These are phyloP conservation scores for Caloenas nicobarica DNA, from an alignment of 2,113 vertebrate genomes.

Conservation along the genomic window DNA sequence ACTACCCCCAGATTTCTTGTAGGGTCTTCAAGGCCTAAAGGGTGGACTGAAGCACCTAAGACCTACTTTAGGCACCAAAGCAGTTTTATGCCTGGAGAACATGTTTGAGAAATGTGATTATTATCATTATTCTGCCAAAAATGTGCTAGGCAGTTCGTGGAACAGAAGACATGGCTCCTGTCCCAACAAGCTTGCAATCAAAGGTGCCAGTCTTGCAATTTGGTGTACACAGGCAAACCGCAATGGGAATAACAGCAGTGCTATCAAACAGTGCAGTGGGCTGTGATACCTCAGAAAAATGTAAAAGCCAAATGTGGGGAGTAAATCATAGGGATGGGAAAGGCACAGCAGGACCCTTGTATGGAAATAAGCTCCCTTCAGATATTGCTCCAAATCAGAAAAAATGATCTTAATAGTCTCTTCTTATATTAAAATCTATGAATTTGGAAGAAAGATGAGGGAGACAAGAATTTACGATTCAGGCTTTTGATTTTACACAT, in stretches of 20 bases:
- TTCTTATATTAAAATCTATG: not conserved
- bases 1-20: not conserved
- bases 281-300: not conserved
- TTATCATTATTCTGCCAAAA: not conserved
- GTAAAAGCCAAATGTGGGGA: not conserved
- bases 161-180: not conserved
- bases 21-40: not conserved
- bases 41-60: not conserved
- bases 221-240: not conserved
- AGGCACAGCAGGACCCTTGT: not conserved
- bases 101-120: not conserved
- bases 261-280: accelerated
- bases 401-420: not conserved
- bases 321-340: not conserved
- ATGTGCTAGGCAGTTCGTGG: not conserved
- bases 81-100: not conserved
- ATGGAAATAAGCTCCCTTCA: not conserved
- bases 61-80: not conserved
- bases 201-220: not conserved
- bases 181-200: not conserved
- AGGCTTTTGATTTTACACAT: constrained; percentile 22
- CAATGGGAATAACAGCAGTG: not conserved
- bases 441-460: not conserved
- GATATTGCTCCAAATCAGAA: not conserved
- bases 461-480: not conserved